phyloP scores from a whole-genome alignment of 2,797 vertebrate species.

The Lateolabrax maculatus region DNA sequence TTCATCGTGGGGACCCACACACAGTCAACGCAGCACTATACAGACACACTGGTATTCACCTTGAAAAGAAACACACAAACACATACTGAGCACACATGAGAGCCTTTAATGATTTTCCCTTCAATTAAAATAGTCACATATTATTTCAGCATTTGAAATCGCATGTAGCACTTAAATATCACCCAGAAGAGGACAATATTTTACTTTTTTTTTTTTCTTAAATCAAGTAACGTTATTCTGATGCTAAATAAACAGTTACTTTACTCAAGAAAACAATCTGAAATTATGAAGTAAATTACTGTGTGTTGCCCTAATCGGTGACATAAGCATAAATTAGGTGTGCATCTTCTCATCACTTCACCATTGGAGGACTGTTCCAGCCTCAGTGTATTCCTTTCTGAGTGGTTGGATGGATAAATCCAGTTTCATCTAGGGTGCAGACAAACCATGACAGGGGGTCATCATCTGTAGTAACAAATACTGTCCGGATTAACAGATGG shows the following conservation, averaged over 20 bases:
- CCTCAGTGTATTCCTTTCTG: neutral
- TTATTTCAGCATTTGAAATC: too few relatives aligned
- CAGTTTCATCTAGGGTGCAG: slow-evolving; percentile 2
- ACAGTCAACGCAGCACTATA: neutral
- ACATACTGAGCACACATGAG: too few relatives aligned
- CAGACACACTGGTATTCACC: neutral
- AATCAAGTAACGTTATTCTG: too few relatives aligned
- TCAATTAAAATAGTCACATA: too few relatives aligned
- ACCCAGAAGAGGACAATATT: too few relatives aligned
- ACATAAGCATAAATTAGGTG: neutral
- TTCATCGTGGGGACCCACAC: slow-evolving; percentile 22
- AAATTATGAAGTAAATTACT: too few relatives aligned
- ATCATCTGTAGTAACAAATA: slow-evolving; percentile 27
- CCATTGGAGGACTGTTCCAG: neutral
- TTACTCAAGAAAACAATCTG: too few relatives aligned
- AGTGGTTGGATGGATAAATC: slow-evolving; percentile 27
- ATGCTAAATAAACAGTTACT: too few relatives aligned
- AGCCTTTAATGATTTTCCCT: too few relatives aligned
- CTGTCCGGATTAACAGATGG: slow-evolving; percentile 35
- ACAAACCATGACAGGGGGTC: slow-evolving; percentile 9
- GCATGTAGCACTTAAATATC: too few relatives aligned
- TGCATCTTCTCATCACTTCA: neutral
- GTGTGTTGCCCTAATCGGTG: too few relatives aligned
- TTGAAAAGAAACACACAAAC: neutral
- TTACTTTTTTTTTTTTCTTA: too few relatives aligned